phyloP scores from a whole-genome alignment of 2,113 vertebrate species.

The Tupaia chinensis region DNA sequence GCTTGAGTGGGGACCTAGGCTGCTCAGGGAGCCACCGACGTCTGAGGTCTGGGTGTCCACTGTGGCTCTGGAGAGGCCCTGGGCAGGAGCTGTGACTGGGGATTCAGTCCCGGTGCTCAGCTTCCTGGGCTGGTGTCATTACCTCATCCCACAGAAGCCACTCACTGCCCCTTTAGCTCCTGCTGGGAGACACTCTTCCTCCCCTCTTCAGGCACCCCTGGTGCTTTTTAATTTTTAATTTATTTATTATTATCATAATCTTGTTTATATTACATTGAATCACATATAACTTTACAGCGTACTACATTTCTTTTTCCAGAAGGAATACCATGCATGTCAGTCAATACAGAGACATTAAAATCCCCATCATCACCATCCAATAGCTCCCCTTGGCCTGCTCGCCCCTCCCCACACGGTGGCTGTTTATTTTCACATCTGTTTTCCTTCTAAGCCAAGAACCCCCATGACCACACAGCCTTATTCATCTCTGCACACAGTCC shows the following conservation, averaged over 20 bases:
- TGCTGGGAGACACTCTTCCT: not conserved
- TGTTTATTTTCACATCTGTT: not conserved
- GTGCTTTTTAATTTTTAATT: not conserved
- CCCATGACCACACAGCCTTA: not conserved
- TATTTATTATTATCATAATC: too few species aligned
- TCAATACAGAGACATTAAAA: too few species aligned
- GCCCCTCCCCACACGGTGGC: not conserved
- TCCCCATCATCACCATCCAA: too few species aligned
- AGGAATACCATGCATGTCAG: too few species aligned
- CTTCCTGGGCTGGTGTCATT: accelerated
- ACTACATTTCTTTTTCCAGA: too few species aligned
- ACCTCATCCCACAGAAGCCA: not conserved
- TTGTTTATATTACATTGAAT: too few species aligned
- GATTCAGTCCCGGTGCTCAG: not conserved
- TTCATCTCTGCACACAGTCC: not conserved
- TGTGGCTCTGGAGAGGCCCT: not conserved
- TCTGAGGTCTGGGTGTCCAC: not conserved
- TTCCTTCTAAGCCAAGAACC: not conserved
- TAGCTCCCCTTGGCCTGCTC: accelerated
- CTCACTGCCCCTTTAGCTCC: too few species aligned
- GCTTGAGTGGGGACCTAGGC: not conserved
- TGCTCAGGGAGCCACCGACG: not conserved
- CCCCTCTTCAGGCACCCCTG: not conserved
- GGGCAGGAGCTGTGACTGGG: not conserved
- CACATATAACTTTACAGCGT: too few species aligned